phyloP scores from a whole-genome alignment of 1,140 invertebrate genomes.

The Onthophagus taurus region DNA sequence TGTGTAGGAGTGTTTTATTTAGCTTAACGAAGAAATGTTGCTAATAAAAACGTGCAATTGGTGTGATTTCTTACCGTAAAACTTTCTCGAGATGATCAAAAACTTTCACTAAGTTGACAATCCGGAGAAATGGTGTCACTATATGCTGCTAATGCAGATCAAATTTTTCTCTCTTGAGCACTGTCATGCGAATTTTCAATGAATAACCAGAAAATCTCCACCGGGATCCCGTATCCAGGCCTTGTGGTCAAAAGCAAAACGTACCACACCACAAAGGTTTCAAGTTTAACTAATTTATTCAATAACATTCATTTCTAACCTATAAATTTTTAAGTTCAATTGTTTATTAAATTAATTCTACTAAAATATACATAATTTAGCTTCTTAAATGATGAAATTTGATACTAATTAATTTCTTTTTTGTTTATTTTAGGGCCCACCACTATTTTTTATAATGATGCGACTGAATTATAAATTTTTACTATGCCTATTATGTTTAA shows the following conservation, averaged over 20 bases:
- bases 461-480: constrained; percentile 47
- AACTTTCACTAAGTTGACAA: too few relatives aligned
- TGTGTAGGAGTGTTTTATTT: too few relatives aligned
- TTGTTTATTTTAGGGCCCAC: constrained; percentile 29
- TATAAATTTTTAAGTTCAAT: too few relatives aligned
- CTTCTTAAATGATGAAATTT: too few relatives aligned
- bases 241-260: constrained; percentile 11
- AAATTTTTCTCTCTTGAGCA: constrained; percentile 5
- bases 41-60: too few relatives aligned
- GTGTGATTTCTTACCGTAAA: too few relatives aligned
- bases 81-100: too few relatives aligned
- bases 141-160: constrained; percentile 2
- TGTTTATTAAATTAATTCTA: too few relatives aligned
- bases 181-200: constrained; percentile 14
- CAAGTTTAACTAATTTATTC: background rate
- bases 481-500: constrained; percentile 39
- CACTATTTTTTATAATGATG: constrained; percentile 44
- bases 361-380: too few relatives aligned
- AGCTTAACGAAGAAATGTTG: too few relatives aligned
- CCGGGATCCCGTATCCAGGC: constrained; percentile 9
- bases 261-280: constrained; percentile 14
- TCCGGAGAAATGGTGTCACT: too few relatives aligned
- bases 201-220: constrained; percentile 12
- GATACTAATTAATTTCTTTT: constrained; percentile 4
- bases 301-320: background rate